Percentiles rank a stretch among this genome's conserved stretches.
Evolutionary conservation across 2,888 invertebrate species (phyloP).

Genomic region (Gymnocheta viridis): DNA sequence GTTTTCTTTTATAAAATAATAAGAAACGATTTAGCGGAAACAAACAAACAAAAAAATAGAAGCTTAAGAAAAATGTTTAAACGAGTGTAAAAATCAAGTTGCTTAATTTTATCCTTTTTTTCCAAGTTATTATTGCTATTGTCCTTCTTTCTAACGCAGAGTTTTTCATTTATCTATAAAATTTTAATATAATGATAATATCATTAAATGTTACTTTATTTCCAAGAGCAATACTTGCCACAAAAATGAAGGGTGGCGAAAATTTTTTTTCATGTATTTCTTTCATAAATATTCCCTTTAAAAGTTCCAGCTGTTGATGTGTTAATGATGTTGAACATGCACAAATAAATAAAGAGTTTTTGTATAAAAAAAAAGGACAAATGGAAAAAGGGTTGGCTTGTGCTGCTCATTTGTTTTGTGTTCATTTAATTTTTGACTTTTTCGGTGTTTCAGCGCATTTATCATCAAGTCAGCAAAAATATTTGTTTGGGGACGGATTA

Average conservation of each 20-base stretch:
- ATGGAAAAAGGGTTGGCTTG: constrained; percentile 44
- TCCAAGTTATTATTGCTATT: not conserved
- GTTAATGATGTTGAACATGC: constrained; percentile 67
- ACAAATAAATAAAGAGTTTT: constrained; percentile 47
- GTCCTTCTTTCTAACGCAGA: not conserved
- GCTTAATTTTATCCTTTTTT: constrained; percentile 33
- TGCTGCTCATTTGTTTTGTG: constrained; percentile 29
- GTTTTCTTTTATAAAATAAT: constrained; percentile 2
- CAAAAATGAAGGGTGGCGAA: constrained; percentile 13
- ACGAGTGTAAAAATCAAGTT: constrained; percentile 60
- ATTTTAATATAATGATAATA: constrained; percentile 62
- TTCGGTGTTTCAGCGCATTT: constrained; percentile 7
- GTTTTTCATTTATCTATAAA: constrained; percentile 47
- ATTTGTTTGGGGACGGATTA: not conserved
- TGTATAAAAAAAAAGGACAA: not conserved
- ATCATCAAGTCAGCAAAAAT: constrained; percentile 13
- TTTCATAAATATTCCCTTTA: constrained; percentile 10
- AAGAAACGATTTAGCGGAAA: constrained; percentile 4
- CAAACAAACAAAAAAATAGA: not conserved
- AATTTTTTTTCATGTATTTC: constrained; percentile 6
- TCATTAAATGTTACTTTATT: constrained; percentile 63
- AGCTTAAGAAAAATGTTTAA: constrained; percentile 38
- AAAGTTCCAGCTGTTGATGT: constrained; percentile 65
- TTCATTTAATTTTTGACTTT: constrained; percentile 42
- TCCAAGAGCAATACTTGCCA: constrained; percentile 23